Evolutionary conservation across 2,888 invertebrate genomes (phyloP), one percentile per base, ranked within the genome.

Genomic region (Metellina segmentata): DNA sequence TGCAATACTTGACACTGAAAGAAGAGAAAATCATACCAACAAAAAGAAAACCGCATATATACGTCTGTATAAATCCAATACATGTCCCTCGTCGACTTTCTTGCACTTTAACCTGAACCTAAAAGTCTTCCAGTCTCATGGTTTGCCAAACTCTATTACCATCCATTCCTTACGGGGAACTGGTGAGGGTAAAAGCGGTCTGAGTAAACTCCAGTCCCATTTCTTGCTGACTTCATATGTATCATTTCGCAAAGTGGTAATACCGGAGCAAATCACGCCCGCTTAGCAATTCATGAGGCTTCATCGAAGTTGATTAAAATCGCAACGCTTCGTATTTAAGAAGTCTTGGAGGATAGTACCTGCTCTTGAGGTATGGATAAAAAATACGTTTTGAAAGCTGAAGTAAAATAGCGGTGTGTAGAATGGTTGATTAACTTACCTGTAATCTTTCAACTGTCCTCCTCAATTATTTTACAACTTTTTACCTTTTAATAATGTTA

Each of bases 21-120:
- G 71, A 71, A 71, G 48, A 49, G 0, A 77, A 75, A 75, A 75
- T 75, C 34, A 5, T 16, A 9, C 53, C 71, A 7, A 20, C 9
- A 53, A 19, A 53, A 49, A 20, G 8, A 49, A 19, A 61, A 70
- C 52, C 85, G 34, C 78, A 19, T 69, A 86, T 83, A 83, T 20
- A 83, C 69, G 48, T 53, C 49, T 20, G 49, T 86, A 69, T 75
- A 78, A 86, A 86, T 86, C 19, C 51, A 70, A 86, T 78, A 86
- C 77, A 85, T 85, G 8, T 78, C 77, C 49, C 69, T 51, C 16
- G 48, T 9, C 49, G 70, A 61, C 70, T 72, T 78, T n/a, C 69
- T 86, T 70, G 51, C 61, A 70, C 78, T 86, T 78, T 86, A 70
- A 86, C 85, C 69, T 51, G 69, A 78, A 77, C 77, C 70, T 48